Evolutionary conservation across 2,113 vertebrate species (phyloP).

Genomic region (Spea bombifrons): DNA sequence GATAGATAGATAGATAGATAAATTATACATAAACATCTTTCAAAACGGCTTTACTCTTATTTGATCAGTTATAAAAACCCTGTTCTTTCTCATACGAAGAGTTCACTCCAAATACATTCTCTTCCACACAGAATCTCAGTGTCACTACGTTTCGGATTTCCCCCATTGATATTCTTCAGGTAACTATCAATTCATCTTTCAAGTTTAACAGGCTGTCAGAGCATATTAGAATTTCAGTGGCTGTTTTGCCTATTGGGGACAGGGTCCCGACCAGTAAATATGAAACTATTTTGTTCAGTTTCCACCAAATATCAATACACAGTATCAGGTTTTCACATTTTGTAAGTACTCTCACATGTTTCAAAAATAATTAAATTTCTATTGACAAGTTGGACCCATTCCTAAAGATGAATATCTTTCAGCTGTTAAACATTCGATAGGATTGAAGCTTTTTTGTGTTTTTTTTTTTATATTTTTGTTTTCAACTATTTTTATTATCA

Average conservation of each 20-base stretch:
- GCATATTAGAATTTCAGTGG: conserved; percentile 48
- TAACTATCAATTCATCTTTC: conserved; percentile 46
- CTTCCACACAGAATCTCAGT: neutral
- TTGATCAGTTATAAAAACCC: neutral
- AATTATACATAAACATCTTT: neutral
- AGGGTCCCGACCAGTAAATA: conserved; percentile 59
- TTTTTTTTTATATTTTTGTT: conserved; percentile 20
- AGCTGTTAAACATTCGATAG: conserved; percentile 69
- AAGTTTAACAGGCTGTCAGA: conserved; percentile 34
- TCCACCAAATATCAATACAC: conserved; percentile 58
- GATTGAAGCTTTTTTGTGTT: conserved; percentile 62
- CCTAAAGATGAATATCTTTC: conserved; percentile 70
- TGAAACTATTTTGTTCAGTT: conserved; percentile 56
- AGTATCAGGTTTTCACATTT: conserved; percentile 55
- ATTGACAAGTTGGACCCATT: conserved; percentile 66
- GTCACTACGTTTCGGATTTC: conserved; percentile 1
- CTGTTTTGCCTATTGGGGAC: conserved; percentile 47
- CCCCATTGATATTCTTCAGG: conserved; percentile 8
- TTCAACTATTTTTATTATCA: conserved; percentile 46
- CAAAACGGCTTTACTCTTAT: neutral
- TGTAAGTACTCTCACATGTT: conserved; percentile 69
- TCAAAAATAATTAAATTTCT: conserved; percentile 70
- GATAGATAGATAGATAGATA: conserved; percentile 21
- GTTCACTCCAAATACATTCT: neutral
- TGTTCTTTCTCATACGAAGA: neutral